Percentiles rank a stretch among this genome's conserved stretches.
Conservation (phyloP, 2,113 vertebrate species). For the Upupa epops region DNA sequence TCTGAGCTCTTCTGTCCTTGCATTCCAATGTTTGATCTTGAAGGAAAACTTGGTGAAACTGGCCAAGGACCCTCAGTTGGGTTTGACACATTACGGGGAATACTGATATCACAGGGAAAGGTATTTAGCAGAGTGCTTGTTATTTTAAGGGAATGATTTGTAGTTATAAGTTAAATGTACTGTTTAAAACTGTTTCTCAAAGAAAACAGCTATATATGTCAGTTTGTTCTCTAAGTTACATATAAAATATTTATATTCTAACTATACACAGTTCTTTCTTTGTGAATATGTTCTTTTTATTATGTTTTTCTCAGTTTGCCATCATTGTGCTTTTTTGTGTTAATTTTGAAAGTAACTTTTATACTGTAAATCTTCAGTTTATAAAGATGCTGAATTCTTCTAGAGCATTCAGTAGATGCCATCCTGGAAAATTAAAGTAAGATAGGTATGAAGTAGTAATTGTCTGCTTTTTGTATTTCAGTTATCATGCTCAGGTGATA, state of each 20-base stretch:
- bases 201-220: neutral
- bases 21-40: constrained; percentile 98
- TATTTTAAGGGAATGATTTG: neutral
- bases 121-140: constrained; percentile 61
- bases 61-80: constrained; percentile 92
- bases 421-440: neutral
- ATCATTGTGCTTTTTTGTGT: neutral
- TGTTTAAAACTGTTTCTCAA: neutral
- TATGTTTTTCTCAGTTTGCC: neutral
- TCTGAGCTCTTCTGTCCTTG: constrained; percentile 98
- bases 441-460: neutral
- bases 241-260: neutral
- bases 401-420: neutral
- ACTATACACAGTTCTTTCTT: neutral
- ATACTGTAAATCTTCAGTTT: neutral
- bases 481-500: neutral
- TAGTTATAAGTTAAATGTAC: neutral
- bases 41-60: constrained; percentile 90
- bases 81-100: constrained; percentile 91
- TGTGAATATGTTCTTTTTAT: neutral
- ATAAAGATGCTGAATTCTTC: neutral
- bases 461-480: neutral
- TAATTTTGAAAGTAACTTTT: neutral
- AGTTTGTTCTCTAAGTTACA: neutral
- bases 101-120: constrained; percentile 98